phyloP scores from a whole-genome alignment of 2,113 vertebrate genomes.

The Macheiramphus alcinus region DNA sequence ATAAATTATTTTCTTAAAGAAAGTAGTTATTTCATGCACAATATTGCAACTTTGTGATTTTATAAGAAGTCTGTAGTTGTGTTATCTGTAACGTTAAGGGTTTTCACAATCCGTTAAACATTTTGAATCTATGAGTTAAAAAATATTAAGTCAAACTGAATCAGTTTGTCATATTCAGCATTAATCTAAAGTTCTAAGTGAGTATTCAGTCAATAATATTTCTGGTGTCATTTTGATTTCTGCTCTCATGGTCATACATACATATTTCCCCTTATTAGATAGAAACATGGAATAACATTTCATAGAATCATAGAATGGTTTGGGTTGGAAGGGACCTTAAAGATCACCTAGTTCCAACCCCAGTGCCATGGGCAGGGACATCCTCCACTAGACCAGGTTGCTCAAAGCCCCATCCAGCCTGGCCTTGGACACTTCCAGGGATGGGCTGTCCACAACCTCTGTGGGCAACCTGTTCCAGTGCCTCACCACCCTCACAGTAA shows the following conservation, averaged over 20 bases:
- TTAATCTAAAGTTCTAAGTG: background rate
- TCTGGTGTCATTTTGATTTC: background rate
- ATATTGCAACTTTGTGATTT: slow-evolving; percentile 63
- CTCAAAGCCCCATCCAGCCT: too few species aligned
- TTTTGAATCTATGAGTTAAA: slow-evolving; percentile 11
- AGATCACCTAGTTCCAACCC: too few species aligned
- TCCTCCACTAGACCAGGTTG: too few species aligned
- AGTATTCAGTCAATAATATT: background rate
- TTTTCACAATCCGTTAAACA: slow-evolving; percentile 41
- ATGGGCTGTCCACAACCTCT: background rate
- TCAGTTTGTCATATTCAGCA: background rate
- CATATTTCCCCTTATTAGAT: background rate
- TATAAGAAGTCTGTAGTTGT: slow-evolving; percentile 64
- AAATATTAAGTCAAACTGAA: slow-evolving; percentile 25
- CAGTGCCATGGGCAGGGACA: too few species aligned
- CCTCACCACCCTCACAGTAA: background rate
- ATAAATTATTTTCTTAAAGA: slow-evolving; percentile 75
- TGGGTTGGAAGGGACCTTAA: too few species aligned
- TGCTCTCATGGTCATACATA: background rate
- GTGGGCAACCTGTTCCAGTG: background rate
- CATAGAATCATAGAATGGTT: background rate
- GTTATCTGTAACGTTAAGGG: slow-evolving; percentile 56
- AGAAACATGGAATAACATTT: background rate
- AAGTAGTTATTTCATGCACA: slow-evolving; percentile 64
- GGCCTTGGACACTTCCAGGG: too few species aligned